Evolutionary conservation across 1,140 invertebrate genomes (phyloP).

Genomic region (Anastrepha obliqua): DNA sequence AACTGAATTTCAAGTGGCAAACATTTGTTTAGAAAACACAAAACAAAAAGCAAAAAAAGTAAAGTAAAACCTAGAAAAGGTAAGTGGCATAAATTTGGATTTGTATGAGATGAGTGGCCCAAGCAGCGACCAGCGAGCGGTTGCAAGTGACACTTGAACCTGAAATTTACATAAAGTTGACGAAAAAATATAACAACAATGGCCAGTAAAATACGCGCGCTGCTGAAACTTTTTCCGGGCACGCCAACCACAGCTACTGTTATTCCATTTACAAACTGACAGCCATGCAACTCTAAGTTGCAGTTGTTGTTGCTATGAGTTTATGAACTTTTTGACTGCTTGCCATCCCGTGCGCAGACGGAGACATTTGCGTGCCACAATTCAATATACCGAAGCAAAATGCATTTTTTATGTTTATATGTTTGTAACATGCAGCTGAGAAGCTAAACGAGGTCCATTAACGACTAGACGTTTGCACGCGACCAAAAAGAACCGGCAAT

Average conservation of each 20-base stretch:
- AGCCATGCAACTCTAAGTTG: not conserved
- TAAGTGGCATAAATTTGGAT: not conserved
- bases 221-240: not conserved
- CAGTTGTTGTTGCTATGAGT: not conserved
- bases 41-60: not conserved
- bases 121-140: not conserved
- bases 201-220: not conserved
- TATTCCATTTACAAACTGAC: not conserved
- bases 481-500: not conserved
- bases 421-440: not conserved
- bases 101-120: not conserved
- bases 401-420: constrained; percentile 4
- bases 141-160: constrained; percentile 28
- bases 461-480: not conserved
- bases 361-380: not conserved
- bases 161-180: constrained; percentile 16
- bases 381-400: not conserved
- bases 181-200: not conserved
- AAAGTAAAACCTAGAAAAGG: no score
- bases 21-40: not conserved
- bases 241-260: no score
- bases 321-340: not conserved
- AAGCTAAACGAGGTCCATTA: not conserved
- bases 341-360: not conserved
- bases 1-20: not conserved